Percentiles rank a stretch among this genome's conserved stretches.
These are phyloP conservation scores for Choreutis nemorana DNA, from an alignment of 2,888 invertebrate genomes.

Conservation along the genomic window DNA sequence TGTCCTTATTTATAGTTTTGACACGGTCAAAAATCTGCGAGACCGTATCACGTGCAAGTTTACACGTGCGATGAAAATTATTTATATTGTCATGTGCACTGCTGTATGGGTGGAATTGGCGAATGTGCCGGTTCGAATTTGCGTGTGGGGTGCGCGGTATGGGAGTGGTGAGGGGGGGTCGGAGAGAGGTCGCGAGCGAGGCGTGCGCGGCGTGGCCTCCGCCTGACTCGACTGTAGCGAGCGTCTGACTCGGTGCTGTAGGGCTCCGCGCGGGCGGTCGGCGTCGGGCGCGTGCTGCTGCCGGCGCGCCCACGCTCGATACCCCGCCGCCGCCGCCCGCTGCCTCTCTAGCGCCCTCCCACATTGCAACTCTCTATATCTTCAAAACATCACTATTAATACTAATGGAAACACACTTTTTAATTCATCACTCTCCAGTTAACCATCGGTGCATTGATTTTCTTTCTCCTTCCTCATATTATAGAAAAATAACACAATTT, in stretches of 20 bases:
- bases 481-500: too few species aligned
- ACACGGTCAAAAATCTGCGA: too few species aligned
- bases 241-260: slow-evolving; percentile 44
- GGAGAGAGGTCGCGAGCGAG: slow-evolving; percentile 2
- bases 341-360: slow-evolving; percentile 55
- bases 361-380: slow-evolving; percentile 57
- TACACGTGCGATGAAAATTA: slow-evolving; percentile 8
- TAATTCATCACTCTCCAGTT: too few species aligned
- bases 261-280: slow-evolving; percentile 58
- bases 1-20: too few species aligned
- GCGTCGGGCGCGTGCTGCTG: slow-evolving; percentile 63
- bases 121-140: slow-evolving; percentile 2
- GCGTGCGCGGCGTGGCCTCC: slow-evolving; percentile 38
- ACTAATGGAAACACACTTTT: too few species aligned
- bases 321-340: too few species aligned
- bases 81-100: slow-evolving; percentile 22
- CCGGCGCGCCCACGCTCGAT: slow-evolving; percentile 63
- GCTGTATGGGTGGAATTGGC: slow-evolving; percentile 15
- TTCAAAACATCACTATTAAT: too few species aligned
- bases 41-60: slow-evolving; percentile 9
- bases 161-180: slow-evolving; percentile 11
- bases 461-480: too few species aligned
- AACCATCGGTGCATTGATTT: too few species aligned
- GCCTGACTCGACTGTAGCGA: slow-evolving; percentile 42
- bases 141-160: slow-evolving; percentile 10